Percentiles rank a stretch among this genome's conserved stretches.
Evolutionary conservation across 2,797 vertebrate species (phyloP).

Genomic region (Mormyrus hasselquistii): DNA sequence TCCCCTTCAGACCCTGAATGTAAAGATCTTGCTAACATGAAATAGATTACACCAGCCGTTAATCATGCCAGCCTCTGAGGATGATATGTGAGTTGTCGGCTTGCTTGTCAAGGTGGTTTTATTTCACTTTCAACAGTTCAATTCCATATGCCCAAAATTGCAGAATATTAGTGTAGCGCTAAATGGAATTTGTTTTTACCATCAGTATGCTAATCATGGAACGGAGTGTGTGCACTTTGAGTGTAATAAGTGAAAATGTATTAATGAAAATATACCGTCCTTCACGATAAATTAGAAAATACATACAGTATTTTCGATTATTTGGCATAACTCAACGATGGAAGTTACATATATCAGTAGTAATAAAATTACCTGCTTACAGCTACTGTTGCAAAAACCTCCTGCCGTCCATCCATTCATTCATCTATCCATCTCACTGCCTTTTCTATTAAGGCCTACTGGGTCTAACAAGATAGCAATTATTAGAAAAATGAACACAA

Average conservation of each 20-base stretch:
- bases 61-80: background rate
- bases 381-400: background rate
- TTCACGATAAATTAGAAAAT: background rate
- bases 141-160: background rate
- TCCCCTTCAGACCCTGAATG: background rate
- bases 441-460: background rate
- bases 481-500: background rate
- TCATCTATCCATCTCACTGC: background rate
- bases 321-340: background rate
- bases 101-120: background rate
- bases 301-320: background rate
- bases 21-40: background rate
- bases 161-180: background rate
- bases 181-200: background rate
- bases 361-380: background rate
- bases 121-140: background rate
- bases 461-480: background rate
- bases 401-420: background rate
- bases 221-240: background rate
- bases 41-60: background rate
- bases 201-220: background rate
- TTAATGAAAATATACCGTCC: background rate
- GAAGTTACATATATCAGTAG: background rate
- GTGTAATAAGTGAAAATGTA: background rate
- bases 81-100: background rate